A percentile compares a stretch with the other conserved stretches of the same genome.
Evolutionary conservation across 2,797 vertebrate genomes (phyloP).

Genomic region (Erpetoichthys calabaricus): DNA sequence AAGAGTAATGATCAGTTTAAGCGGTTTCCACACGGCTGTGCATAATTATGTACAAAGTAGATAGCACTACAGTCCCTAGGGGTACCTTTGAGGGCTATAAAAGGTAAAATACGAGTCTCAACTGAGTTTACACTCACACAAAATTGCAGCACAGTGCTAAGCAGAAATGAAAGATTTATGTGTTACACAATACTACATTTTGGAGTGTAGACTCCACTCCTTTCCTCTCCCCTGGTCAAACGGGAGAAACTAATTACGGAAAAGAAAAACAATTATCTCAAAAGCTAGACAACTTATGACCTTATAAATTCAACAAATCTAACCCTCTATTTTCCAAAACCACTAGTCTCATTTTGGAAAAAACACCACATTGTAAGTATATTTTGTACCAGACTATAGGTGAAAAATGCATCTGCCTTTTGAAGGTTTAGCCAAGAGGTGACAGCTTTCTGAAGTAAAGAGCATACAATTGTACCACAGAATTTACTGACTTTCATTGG

Average conservation of each 20-base stretch:
- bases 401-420: no score
- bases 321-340: no score
- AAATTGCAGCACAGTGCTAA: conserved; percentile 10
- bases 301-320: no score
- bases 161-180: conserved; percentile 17
- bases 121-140: conserved; percentile 5
- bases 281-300: no score
- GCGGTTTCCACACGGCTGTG: conserved; percentile 8
- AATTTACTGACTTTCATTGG: no score
- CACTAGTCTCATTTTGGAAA: no score
- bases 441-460: no score
- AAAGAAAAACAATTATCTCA: no score
- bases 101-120: conserved; percentile 10
- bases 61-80: not conserved
- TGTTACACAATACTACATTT: conserved; percentile 19
- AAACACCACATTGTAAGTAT: no score
- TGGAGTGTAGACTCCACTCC: not conserved
- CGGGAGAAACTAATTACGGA: not conserved
- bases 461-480: no score
- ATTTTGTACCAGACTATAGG: no score
- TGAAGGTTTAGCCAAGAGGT: no score
- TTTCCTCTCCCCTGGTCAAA: not conserved
- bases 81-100: conserved; percentile 7
- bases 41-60: conserved; percentile 12
- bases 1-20: conserved; percentile 11